Conservation (phyloP, 2,113 vertebrate species). For the Taurulus bubalis region DNA sequence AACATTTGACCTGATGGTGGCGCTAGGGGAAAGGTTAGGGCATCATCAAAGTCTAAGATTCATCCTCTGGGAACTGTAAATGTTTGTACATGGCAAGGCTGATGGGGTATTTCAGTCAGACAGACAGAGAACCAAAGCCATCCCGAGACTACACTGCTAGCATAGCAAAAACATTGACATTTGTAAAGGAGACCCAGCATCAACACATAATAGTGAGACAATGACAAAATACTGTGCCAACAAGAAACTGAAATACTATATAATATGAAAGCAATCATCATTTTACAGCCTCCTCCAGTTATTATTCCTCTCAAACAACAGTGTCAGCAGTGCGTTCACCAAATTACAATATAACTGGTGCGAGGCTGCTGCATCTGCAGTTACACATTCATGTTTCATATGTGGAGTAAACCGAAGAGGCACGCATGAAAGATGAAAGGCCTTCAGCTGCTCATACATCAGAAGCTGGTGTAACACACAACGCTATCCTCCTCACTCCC, state of each 20-base stretch:
- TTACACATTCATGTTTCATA: background rate
- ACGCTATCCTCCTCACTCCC: background rate
- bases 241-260: background rate
- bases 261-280: background rate
- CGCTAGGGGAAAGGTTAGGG: background rate
- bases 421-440: background rate
- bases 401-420: background rate
- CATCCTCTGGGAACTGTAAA: background rate
- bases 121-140: background rate
- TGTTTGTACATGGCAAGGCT: background rate
- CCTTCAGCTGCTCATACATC: background rate
- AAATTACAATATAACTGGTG: background rate
- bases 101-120: background rate
- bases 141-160: background rate
- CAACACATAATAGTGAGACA: background rate
- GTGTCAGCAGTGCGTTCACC: background rate
- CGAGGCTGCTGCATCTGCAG: background rate
- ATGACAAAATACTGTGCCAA: background rate
- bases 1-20: background rate
- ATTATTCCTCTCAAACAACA: constrained; percentile 4
- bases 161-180: background rate
- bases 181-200: background rate
- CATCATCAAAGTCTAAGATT: background rate
- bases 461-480: constrained; percentile 9
- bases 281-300: constrained; percentile 21